Evolutionary conservation across 2,797 vertebrate genomes (phyloP).

Genomic region (Falco peregrinus): DNA sequence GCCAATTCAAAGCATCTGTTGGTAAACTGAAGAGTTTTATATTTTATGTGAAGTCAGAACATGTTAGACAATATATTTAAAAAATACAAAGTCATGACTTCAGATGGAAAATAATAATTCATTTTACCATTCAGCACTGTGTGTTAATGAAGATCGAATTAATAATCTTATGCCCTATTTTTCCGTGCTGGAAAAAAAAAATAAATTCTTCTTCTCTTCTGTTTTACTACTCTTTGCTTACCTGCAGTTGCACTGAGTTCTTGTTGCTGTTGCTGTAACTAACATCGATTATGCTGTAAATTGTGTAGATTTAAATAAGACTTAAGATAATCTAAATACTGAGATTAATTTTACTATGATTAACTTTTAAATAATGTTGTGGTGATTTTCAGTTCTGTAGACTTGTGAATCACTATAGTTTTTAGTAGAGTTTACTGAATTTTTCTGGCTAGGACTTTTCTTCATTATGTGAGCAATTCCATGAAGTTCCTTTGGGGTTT

Average conservation of each 20-base stretch:
- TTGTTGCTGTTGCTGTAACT: neutral
- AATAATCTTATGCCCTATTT: neutral
- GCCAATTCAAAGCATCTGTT: neutral
- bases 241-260: neutral
- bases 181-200: neutral
- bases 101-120: neutral
- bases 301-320: neutral
- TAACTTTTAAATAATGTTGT: neutral
- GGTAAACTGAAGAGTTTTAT: neutral
- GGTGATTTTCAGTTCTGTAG: neutral
- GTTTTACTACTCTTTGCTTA: neutral
- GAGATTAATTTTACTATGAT: neutral
- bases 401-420: neutral
- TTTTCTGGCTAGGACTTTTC: neutral
- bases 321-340: neutral
- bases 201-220: neutral
- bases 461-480: fast-evolving
- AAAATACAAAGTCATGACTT: neutral
- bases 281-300: neutral
- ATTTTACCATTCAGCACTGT: neutral
- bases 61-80: neutral
- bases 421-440: neutral
- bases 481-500: neutral
- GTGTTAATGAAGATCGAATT: neutral
- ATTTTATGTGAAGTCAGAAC: neutral